Percentiles rank a stretch among this genome's conserved stretches.
Conservation (phyloP, 2,797 vertebrate genomes). For the Apogon hyalosoma region DNA sequence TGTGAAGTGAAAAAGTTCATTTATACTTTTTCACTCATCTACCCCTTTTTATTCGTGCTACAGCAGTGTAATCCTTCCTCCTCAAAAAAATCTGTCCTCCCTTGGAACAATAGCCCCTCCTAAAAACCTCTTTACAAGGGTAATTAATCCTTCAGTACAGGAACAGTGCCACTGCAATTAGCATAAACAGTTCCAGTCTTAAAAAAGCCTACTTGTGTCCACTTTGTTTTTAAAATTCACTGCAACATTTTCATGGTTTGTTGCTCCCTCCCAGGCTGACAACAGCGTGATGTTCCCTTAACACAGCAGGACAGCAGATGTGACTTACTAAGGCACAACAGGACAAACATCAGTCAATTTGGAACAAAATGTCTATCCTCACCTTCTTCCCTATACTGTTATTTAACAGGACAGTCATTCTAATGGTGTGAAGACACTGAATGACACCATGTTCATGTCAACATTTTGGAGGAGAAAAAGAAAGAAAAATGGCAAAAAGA, state of each 20-base stretch:
- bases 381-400: background rate
- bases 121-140: conserved; percentile 19
- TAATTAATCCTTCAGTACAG: conserved; percentile 41
- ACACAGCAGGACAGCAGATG: background rate
- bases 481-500: background rate
- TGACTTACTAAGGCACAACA: conserved; percentile 1
- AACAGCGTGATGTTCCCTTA: background rate
- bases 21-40: background rate
- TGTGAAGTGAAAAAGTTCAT: background rate
- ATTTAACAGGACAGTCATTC: background rate
- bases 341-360: background rate
- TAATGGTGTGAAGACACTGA: conserved; percentile 8
- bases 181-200: conserved; percentile 32
- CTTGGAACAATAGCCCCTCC: conserved; percentile 16
- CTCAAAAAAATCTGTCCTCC: conserved; percentile 23
- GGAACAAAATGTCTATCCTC: background rate
- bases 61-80: conserved; percentile 1
- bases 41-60: conserved; percentile 5
- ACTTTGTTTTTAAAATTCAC: conserved; percentile 8
- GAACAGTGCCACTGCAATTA: conserved; percentile 31
- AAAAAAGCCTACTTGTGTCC: conserved; percentile 19
- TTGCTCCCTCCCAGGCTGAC: background rate
- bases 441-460: conserved; percentile 23
- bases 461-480: background rate
- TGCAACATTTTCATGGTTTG: background rate